Evolutionary conservation across 1,140 invertebrate species (phyloP), one percentile per base, ranked within the genome.

Genomic region (Drosophila prosaltans): DNA sequence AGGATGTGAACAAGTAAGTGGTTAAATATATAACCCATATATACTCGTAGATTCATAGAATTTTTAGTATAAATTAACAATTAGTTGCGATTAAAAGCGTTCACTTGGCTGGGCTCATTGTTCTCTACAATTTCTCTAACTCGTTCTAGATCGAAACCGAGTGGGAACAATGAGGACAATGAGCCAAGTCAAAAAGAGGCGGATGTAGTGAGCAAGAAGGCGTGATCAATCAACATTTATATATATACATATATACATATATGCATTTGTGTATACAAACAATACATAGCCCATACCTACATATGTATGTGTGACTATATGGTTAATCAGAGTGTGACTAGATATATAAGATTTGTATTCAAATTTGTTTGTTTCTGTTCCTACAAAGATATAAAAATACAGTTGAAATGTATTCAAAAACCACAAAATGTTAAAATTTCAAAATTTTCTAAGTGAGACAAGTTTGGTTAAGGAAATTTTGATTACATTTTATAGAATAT

Each of bases 1-100:
- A 98, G 92, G 96, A 97, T 92, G 95, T 97, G 11, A 97, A 97
- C 90, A 95, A 95, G 96, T 97, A 93, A 95, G 95, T 95, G 68
- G 11, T 51, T 8, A 26, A 51, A 51, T 1, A 51, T 1, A 51
- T 26, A 51, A 9, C 0, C 0, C 16, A 16, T 26, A 24, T 21
- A 24, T 26, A 6, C 24, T 9, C 10, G 3, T 24, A 9, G 21
- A 26, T 24, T 9, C 21, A 3, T 24, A 9, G 21, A 26, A 9
- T 9, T 5, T 1, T 10, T 26, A 10, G 2, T 4, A 57, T 43
- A n/a, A 28, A 45, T 5, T 39, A 36, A 40, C 16, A 51, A 32
- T 16, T 32, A 60, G 11, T 16, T 54, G 59, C 60, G 39, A 57
- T 39, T 28, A 51, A 24, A 54, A 69, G 32, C 32, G 10, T 69